Evolutionary conservation across 2,797 vertebrate species (phyloP).

Genomic region (Kryptolebias ocellatus): DNA sequence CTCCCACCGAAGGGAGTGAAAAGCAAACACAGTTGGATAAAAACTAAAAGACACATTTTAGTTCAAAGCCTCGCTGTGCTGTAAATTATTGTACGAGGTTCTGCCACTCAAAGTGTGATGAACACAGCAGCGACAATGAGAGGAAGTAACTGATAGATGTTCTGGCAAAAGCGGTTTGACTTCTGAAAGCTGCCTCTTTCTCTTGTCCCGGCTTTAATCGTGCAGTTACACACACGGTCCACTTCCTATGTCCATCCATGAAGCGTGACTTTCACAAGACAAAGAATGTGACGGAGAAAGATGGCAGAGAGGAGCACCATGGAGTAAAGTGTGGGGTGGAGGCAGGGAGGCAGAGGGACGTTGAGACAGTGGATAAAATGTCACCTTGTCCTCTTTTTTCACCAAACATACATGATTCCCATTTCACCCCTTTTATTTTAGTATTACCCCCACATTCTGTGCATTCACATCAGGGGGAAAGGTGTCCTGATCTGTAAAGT

Average conservation of each 20-base stretch:
- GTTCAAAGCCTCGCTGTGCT: constrained; percentile 11
- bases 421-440: too few relatives aligned
- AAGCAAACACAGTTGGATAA: constrained; percentile 1
- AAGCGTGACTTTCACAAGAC: constrained; percentile 69
- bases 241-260: constrained; percentile 68
- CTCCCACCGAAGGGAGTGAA: constrained; percentile 11
- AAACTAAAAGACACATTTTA: background rate
- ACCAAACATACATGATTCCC: constrained; percentile 46
- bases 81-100: constrained; percentile 24
- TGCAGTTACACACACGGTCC: constrained; percentile 50
- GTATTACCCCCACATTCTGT: too few relatives aligned
- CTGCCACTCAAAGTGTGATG: constrained; percentile 13
- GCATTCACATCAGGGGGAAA: too few relatives aligned
- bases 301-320: constrained; percentile 41
- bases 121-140: constrained; percentile 23
- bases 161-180: constrained; percentile 34
- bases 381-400: constrained; percentile 26
- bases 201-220: constrained; percentile 36
- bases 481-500: too few relatives aligned
- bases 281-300: constrained; percentile 70
- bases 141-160: constrained; percentile 41
- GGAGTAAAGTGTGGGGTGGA: constrained; percentile 31
- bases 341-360: constrained; percentile 30
- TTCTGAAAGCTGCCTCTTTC: constrained; percentile 39
- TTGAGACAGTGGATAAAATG: constrained; percentile 60